Conservation (phyloP, 1,140 invertebrate genomes). For the Ruditapes philippinarum region DNA sequence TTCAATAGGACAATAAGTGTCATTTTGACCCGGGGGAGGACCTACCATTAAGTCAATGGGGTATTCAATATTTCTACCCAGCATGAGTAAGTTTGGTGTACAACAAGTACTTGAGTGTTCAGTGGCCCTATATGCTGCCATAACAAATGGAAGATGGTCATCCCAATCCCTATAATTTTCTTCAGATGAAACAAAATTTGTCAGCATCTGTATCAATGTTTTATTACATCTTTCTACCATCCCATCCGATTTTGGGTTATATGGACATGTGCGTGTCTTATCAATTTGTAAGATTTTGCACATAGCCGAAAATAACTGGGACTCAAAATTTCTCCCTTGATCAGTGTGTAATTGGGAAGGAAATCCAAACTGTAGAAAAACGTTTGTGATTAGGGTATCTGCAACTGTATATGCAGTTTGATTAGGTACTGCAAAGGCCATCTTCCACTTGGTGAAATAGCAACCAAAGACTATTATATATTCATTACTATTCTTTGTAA, state of each 20-base stretch:
- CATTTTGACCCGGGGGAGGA: constrained; percentile 1
- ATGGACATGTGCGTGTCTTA: constrained; percentile 77
- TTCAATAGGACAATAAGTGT: constrained; percentile 49
- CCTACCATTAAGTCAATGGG: constrained; percentile 68
- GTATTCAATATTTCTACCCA: constrained; percentile 58
- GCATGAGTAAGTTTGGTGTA: constrained; percentile 63
- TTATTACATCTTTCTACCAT: constrained; percentile 80
- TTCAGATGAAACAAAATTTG: constrained; percentile 43
- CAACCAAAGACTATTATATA: constrained; percentile 76
- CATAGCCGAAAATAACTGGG: constrained; percentile 48
- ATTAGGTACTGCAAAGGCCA: constrained; percentile 76
- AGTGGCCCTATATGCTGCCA: constrained; percentile 68
- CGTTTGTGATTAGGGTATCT: constrained; percentile 68
- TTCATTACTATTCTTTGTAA: constrained; percentile 72
- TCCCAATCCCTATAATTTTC: constrained; percentile 58
- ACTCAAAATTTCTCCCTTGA: constrained; percentile 70
- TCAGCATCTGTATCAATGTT: constrained; percentile 72
- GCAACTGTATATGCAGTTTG: constrained; percentile 68
- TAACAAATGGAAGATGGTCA: constrained; percentile 61
- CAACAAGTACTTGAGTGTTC: constrained; percentile 67
- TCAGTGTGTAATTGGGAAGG: constrained; percentile 68
- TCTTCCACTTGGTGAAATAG: constrained; percentile 80
- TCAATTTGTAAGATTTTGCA: constrained; percentile 61
- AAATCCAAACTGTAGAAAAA: constrained; percentile 65
- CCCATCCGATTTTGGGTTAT: constrained; percentile 83